Evolutionary conservation across 2,888 invertebrate genomes (phyloP), one percentile per base, ranked within the genome.

Genomic region (Lepidocyrtoides sp.): DNA sequence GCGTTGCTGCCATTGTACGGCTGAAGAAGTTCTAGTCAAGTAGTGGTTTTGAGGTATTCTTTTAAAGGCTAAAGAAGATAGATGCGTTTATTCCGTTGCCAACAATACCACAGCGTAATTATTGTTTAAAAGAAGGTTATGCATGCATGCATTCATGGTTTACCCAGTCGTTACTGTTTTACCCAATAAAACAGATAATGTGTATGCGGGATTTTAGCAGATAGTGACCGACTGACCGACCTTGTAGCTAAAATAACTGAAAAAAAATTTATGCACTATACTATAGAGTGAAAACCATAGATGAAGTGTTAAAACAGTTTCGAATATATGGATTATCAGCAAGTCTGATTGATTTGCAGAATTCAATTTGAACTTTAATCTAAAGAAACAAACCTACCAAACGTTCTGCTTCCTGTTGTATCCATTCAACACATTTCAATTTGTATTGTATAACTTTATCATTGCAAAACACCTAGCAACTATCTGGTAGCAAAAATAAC

Each of bases 11-110:
- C 2, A 14, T 14, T 36, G 36, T 5, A 23, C 41, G n/a, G 23
- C 20, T 44, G 36, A 36, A 69, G 69, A 75, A 75, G 48, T 75
- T 57, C 60, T 54, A 77, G 51, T 14, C 41, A 57, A 57, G 57
- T 32, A 79, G 57, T 4, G 54, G 32, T 17, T n/a, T 32, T 17
- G 32, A 23, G 44, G 23, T 69, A 36, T 17, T 36, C 17, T 41
- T 23, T 44, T 72, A 44, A 48, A 75, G 75, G 75, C 41, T 69
- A 17, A 69, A 10, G 32, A 69, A 69, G 69, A 69, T 69, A 20
- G 41, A 41, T 48, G 44, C 26, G 7, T 14, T 75, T 26, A n/a
- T 75, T 75, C 51, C 14, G 51, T 75, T 75, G 75, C 75, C 75
- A 75, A 75, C 75, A 75, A 75, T 75, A 51, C 75, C 75, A 26